phyloP scores from a whole-genome alignment of 2,888 invertebrate species.

The Agrilus cyanescens region DNA sequence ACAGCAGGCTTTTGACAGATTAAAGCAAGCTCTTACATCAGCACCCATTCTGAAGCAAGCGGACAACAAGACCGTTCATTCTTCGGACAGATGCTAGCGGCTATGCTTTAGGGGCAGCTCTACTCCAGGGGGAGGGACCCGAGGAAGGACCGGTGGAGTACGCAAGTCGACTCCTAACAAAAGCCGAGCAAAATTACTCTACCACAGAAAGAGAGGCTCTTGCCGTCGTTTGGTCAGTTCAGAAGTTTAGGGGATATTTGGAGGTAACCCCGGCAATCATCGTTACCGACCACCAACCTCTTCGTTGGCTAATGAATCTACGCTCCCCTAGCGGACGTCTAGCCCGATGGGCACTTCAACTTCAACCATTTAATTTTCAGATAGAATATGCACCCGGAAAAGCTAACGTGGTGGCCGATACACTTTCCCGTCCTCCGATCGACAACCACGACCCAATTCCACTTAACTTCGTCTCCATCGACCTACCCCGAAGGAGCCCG shows the following conservation, averaged over 20 bases:
- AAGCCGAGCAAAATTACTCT: too few species aligned
- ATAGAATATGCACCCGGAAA: slow-evolving; percentile 28
- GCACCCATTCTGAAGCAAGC: too few species aligned
- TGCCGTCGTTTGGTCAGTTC: too few species aligned
- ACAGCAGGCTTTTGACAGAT: too few species aligned
- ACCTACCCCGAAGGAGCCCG: slow-evolving; percentile 10
- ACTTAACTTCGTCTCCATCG: slow-evolving; percentile 28
- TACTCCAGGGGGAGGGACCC: too few species aligned
- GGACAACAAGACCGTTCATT: too few species aligned
- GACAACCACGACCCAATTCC: slow-evolving; percentile 13
- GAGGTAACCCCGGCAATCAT: slow-evolving; percentile 27
- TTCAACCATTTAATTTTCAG: slow-evolving; percentile 27
- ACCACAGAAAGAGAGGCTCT: too few species aligned
- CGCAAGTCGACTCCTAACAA: too few species aligned
- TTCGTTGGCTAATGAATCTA: slow-evolving; percentile 33
- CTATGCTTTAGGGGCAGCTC: too few species aligned
- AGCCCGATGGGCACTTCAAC: slow-evolving; percentile 31
- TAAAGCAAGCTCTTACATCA: too few species aligned
- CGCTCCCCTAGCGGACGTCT: slow-evolving; percentile 30
- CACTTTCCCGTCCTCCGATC: slow-evolving; percentile 20
- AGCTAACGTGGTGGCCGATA: slow-evolving; percentile 28
- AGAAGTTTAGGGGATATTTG: slow-evolving; percentile 29
- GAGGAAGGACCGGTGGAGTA: too few species aligned
- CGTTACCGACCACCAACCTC: slow-evolving; percentile 34
- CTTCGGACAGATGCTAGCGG: too few species aligned